Conservation (phyloP, 2,888 invertebrate species). For the Chymomyza amoena region DNA sequence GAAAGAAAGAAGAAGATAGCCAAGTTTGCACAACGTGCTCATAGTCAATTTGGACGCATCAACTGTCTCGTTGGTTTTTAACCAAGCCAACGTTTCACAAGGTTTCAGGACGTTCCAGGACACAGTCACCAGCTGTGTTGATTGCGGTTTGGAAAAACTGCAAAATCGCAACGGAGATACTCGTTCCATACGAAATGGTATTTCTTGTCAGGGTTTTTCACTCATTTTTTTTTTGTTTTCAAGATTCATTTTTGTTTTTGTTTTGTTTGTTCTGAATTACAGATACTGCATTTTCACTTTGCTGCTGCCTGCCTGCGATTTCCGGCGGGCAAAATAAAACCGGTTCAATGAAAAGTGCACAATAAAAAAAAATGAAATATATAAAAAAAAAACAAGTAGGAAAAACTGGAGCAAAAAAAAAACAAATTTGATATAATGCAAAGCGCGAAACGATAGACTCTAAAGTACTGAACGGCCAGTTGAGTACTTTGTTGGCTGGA, state of each 20-base stretch:
- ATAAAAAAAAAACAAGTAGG: not conserved
- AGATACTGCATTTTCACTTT: slow-evolving; percentile 29
- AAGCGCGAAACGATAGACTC: slow-evolving; percentile 22
- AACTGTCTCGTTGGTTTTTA: not conserved
- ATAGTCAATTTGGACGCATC: not conserved
- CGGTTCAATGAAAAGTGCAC: slow-evolving; percentile 7
- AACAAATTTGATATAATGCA: slow-evolving; percentile 1
- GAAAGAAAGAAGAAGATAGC: not conserved
- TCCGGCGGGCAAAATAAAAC: slow-evolving; percentile 16
- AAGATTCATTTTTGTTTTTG: not conserved
- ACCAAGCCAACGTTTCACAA: not conserved
- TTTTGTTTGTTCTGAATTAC: slow-evolving; percentile 6
- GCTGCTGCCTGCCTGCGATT: slow-evolving; percentile 29
- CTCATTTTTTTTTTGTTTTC: not conserved
- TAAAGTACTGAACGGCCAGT: not conserved
- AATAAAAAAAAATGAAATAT: not conserved
- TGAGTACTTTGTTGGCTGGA: not conserved
- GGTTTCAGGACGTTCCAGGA: not conserved
- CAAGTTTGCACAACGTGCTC: not conserved
- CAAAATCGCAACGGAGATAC: not conserved
- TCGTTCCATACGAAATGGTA: not conserved
- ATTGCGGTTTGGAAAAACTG: slow-evolving; percentile 14
- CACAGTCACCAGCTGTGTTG: not conserved
- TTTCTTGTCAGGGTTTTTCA: not conserved
- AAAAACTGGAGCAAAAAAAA: not conserved